Percentiles rank a stretch among this genome's conserved stretches.
Conservation (phyloP, 2,888 invertebrate genomes). For the Corythucha ciliata region DNA sequence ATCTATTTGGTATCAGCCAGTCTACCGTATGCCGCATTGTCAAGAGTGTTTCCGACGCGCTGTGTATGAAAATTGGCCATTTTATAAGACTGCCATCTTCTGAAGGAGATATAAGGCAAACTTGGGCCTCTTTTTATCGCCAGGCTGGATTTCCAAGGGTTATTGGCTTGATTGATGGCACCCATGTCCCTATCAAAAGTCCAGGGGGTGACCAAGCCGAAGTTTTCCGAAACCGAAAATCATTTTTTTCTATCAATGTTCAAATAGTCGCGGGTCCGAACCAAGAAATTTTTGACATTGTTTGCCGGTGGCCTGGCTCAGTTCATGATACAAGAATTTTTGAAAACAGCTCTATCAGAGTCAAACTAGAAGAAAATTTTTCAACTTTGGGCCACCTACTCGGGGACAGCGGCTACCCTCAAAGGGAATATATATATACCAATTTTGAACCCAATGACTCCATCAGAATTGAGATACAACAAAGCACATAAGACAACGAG, state of each 20-base stretch:
- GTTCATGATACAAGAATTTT: background rate
- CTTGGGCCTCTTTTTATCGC: background rate
- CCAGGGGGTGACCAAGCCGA: constrained; percentile 2
- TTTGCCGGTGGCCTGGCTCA: constrained; percentile 3
- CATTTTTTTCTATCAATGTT: constrained; percentile 3
- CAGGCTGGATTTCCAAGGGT: constrained; percentile 8
- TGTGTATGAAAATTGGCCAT: background rate
- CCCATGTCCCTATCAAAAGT: constrained; percentile 2
- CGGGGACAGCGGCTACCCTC: background rate
- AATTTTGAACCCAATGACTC: background rate
- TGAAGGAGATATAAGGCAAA: background rate
- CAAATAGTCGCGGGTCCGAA: no score
- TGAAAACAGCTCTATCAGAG: background rate
- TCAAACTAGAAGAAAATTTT: background rate
- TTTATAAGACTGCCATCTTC: background rate
- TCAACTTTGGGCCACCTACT: background rate
- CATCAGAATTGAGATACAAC: background rate
- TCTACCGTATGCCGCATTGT: background rate
- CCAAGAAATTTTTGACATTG: background rate
- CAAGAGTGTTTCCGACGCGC: background rate
- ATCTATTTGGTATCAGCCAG: background rate
- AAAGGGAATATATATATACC: background rate
- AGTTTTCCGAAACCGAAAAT: background rate
- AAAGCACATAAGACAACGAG: constrained; percentile 1
- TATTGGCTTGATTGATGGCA: constrained; percentile 7